These are phyloP conservation scores for Antechinus stuartii DNA, from an alignment of 2,113 vertebrate genomes.

Conservation along the genomic window DNA sequence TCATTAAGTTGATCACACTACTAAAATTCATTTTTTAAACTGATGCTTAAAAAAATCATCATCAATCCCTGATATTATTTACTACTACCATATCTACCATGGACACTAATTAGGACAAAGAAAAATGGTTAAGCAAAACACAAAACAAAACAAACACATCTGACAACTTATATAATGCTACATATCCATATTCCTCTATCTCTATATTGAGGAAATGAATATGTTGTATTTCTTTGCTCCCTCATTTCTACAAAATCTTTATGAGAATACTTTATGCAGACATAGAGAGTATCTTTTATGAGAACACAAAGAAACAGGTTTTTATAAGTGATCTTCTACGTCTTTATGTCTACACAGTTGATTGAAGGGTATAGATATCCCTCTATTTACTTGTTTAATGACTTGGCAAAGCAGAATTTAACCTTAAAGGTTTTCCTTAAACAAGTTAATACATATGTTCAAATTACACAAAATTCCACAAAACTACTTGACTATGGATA, in stretches of 20 bases:
- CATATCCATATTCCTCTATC: not conserved
- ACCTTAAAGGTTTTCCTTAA: not conserved
- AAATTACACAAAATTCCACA: not conserved
- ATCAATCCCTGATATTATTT: not conserved
- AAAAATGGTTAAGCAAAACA: not conserved
- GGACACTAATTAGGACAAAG: not conserved
- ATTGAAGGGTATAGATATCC: not conserved
- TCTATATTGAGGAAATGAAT: not conserved
- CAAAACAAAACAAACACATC: not conserved
- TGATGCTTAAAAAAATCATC: not conserved
- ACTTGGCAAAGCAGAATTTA: not conserved
- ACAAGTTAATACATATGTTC: not conserved
- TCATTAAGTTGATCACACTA: not conserved
- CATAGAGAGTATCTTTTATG: not conserved
- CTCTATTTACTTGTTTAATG: not conserved
- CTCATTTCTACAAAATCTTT: not conserved
- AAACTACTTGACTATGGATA: not conserved
- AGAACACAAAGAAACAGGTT: not conserved
- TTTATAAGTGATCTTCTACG: not conserved
- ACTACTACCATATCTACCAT: not conserved
- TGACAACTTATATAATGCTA: not conserved
- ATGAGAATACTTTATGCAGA: not conserved
- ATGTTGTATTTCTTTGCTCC: not conserved
- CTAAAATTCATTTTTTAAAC: not conserved
- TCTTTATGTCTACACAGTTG: not conserved